phyloP scores from a whole-genome alignment of 2,797 vertebrate genomes.

The Mus caroli region DNA sequence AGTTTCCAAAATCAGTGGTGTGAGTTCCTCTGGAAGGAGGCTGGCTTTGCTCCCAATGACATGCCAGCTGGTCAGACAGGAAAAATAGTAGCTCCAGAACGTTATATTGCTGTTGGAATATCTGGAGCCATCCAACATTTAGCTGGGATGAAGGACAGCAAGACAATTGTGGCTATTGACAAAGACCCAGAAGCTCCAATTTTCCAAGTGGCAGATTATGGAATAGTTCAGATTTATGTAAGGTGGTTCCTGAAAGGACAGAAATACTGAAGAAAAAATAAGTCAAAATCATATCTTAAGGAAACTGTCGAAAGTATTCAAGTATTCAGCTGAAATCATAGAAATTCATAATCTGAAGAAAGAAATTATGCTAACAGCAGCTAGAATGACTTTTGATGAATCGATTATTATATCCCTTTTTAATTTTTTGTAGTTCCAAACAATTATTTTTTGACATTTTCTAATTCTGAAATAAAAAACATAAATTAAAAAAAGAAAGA shows the following conservation, averaged over 20 bases:
- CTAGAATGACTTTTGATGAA: conserved; percentile 65
- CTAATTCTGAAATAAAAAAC: conserved; percentile 81
- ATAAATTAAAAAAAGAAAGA: conserved; percentile 45
- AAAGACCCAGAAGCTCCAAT: conserved; percentile 99
- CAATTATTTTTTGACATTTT: conserved; percentile 70
- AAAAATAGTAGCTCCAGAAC: conserved; percentile 98
- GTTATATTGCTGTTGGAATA: conserved; percentile 99
- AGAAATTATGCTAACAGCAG: conserved; percentile 16
- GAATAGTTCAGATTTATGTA: conserved; percentile 98
- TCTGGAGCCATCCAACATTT: conserved; percentile 99
- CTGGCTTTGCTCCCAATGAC: conserved; percentile 98
- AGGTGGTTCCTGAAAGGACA: conserved; percentile 98
- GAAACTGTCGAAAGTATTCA: conserved; percentile 30
- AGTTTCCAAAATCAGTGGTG: no score
- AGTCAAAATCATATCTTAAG: not conserved
- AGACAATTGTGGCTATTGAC: conserved; percentile 99
- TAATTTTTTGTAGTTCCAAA: conserved; percentile 69
- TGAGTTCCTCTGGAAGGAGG: conserved; percentile 68
- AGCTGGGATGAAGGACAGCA: conserved; percentile 99
- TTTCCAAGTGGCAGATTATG: conserved; percentile 98
- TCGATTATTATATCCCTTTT: conserved; percentile 60
- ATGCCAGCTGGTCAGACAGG: conserved; percentile 99
- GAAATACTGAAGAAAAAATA: conserved; percentile 92
- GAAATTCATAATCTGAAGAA: conserved; percentile 17
- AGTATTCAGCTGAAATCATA: conserved; percentile 30